Evolutionary conservation across 2,797 vertebrate species (phyloP).

Genomic region (Sebastes nivosus): DNA sequence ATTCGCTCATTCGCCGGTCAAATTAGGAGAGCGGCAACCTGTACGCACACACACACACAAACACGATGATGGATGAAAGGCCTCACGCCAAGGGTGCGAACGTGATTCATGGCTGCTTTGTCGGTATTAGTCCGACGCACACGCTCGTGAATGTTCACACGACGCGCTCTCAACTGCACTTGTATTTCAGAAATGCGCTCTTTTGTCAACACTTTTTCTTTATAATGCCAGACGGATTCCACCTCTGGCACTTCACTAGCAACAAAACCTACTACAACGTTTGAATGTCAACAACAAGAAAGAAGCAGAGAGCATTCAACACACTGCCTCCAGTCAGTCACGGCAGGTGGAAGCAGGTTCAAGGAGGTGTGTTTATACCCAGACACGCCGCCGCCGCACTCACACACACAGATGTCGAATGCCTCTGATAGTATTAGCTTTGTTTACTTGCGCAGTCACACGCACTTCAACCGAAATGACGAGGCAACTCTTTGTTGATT

Average conservation of each 20-base stretch:
- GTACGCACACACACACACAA: background rate
- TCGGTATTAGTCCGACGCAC: constrained; percentile 49
- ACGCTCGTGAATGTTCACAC: background rate
- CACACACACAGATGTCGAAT: constrained; percentile 25
- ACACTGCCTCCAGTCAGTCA: constrained; percentile 74
- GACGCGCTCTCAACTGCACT: constrained; percentile 11
- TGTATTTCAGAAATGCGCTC: constrained; percentile 45
- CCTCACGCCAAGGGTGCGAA: constrained; percentile 59
- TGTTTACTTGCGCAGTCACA: constrained; percentile 48
- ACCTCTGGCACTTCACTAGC: constrained; percentile 71
- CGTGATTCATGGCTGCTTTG: constrained; percentile 70
- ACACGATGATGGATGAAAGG: constrained; percentile 69
- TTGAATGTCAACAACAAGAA: constrained; percentile 74
- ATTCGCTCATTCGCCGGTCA: constrained; percentile 75
- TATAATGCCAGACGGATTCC: constrained; percentile 63
- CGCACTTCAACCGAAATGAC: constrained; percentile 45
- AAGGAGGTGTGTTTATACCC: constrained; percentile 61
- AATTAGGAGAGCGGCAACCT: constrained; percentile 60
- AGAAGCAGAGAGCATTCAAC: constrained; percentile 52
- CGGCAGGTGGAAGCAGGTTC: constrained; percentile 75
- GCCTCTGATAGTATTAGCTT: constrained; percentile 69
- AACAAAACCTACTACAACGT: constrained; percentile 62
- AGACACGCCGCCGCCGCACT: background rate
- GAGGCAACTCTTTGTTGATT: constrained; percentile 70
- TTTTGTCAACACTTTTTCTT: constrained; percentile 66